Evolutionary conservation across 2,113 vertebrate genomes (phyloP).

Genomic region (Tenrec ecaudatus): DNA sequence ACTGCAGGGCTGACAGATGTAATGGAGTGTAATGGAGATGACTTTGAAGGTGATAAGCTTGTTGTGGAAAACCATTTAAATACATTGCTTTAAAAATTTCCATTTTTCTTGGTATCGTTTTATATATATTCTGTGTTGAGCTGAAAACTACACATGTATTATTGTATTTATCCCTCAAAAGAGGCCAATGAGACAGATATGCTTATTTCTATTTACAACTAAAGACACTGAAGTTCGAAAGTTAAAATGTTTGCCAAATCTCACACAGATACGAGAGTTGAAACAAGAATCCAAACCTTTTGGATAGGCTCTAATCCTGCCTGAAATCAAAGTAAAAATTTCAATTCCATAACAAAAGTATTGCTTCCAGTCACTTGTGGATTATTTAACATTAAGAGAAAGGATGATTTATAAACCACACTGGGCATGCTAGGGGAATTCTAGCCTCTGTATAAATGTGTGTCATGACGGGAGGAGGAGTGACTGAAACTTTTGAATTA

Average conservation of each 20-base stretch:
- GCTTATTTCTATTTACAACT: background rate
- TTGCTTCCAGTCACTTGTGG: background rate
- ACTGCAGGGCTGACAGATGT: no score
- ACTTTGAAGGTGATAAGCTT: no score
- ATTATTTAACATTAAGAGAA: conserved; percentile 32
- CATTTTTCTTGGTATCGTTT: no score
- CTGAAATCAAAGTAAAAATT: conserved; percentile 9
- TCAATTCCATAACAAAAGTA: conserved; percentile 21
- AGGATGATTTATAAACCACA: background rate
- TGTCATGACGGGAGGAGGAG: background rate
- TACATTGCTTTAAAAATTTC: no score
- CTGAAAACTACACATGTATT: background rate
- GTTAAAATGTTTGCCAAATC: background rate
- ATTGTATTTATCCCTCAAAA: conserved; percentile 49
- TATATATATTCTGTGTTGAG: background rate
- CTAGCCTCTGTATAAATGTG: background rate
- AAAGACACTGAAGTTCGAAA: conserved; percentile 46
- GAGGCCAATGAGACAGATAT: background rate
- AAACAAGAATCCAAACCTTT: background rate
- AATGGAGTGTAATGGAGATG: no score
- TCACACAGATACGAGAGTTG: background rate
- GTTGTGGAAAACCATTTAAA: no score
- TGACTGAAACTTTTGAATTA: conserved; percentile 12
- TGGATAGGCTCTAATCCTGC: background rate
- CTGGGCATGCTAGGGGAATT: background rate